phyloP scores from a whole-genome alignment of 2,888 invertebrate species.

The Podabrus alpinus region DNA sequence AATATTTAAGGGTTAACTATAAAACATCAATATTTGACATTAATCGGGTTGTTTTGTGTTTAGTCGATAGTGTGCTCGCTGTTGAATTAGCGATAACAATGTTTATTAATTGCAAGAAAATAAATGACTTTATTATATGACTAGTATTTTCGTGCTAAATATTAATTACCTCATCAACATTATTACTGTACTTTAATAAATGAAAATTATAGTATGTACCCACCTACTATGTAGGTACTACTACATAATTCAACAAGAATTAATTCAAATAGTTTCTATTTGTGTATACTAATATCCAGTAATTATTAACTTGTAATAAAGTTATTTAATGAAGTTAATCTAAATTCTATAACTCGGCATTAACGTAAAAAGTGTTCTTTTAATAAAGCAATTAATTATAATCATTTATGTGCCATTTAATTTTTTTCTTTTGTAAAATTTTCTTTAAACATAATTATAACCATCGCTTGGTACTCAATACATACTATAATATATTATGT shows the following conservation, averaged over 20 bases:
- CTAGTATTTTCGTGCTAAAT: background rate
- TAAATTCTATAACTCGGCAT: background rate
- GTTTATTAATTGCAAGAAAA: background rate
- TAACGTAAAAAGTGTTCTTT: background rate
- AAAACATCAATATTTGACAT: background rate
- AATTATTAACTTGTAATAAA: background rate
- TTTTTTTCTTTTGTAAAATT: too few relatives aligned
- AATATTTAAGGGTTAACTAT: background rate
- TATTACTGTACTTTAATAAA: background rate
- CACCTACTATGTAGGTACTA: too few relatives aligned
- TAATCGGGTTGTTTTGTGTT: background rate
- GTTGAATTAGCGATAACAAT: background rate
- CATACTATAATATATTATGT: too few relatives aligned
- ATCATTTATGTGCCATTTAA: too few relatives aligned
- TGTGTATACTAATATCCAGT: background rate
- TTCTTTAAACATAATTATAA: too few relatives aligned
- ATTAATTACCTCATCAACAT: background rate
- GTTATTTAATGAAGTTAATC: background rate
- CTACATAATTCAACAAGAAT: background rate
- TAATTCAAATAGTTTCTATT: background rate
- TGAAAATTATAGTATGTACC: background rate
- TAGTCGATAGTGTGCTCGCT: background rate
- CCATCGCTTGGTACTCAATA: too few relatives aligned
- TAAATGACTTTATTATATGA: background rate
- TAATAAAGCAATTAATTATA: background rate